phyloP scores from a whole-genome alignment of 2,888 invertebrate species.

The Taenaris catops region DNA sequence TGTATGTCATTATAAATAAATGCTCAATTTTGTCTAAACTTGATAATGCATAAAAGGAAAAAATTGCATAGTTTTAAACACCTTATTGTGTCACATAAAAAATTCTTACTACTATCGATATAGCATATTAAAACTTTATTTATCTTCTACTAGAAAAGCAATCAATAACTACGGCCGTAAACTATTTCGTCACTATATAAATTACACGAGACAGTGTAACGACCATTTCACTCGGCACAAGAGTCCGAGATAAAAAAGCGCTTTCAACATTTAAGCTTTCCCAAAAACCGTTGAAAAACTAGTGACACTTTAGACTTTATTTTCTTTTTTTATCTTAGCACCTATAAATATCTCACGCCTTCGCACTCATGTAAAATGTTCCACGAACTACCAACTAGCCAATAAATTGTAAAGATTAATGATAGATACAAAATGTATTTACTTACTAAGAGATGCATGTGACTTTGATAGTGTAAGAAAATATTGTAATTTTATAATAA shows the following conservation, averaged over 20 bases:
- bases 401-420: slow-evolving; percentile 72
- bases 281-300: slow-evolving; percentile 52
- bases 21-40: too few species aligned
- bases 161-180: slow-evolving; percentile 12
- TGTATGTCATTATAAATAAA: too few species aligned
- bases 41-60: too few species aligned
- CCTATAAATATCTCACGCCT: slow-evolving; percentile 67
- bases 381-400: slow-evolving; percentile 47
- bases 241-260: slow-evolving; percentile 29
- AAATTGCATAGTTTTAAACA: too few species aligned
- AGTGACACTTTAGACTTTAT: slow-evolving; percentile 36
- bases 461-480: not conserved
- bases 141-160: slow-evolving; percentile 3
- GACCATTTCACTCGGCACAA: slow-evolving; percentile 44
- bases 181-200: slow-evolving; percentile 15
- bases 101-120: too few species aligned
- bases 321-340: slow-evolving; percentile 55
- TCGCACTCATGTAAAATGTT: slow-evolving; percentile 51
- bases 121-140: too few species aligned
- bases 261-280: slow-evolving; percentile 35
- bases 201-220: slow-evolving; percentile 40
- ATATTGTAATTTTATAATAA: not conserved
- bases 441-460: slow-evolving; percentile 35
- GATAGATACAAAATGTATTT: slow-evolving; percentile 65
- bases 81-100: too few species aligned